Evolutionary conservation across 2,888 invertebrate genomes (phyloP), one percentile per base, ranked within the genome.

Genomic region (Tigriopus californicus): DNA sequence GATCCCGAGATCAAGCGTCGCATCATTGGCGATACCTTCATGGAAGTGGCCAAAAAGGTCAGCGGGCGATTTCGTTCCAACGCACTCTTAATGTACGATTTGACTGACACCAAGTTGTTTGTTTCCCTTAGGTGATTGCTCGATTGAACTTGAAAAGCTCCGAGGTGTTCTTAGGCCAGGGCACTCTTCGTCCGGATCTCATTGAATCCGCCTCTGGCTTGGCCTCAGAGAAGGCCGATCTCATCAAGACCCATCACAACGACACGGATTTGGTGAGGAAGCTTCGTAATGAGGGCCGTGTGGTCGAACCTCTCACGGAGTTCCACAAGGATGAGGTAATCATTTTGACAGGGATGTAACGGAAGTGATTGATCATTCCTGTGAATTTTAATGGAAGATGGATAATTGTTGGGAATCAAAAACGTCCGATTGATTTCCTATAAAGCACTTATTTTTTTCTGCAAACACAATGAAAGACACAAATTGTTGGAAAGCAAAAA

Each of bases 171-270:
- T 76, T 94, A 58, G 92, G 87, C 1, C 94, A 95, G 73, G 95
- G 97, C 61, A 98, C 97, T 0, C 78, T 98, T 18, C 76, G 98
- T 70, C 97, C 98, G 46, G 98, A 98, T 75, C 78, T 98, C 66
- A 98, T 98, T 68, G 98, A 98, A 75, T 95, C 94, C 15, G 97
- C 97, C 8, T 94, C 92, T 2, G 72, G 78, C 62, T 69, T 90
- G 67, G 89, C 82, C 63, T 91, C 85, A 65, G 77, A 71, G 24
- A n/a, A 56, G 24, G 56, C 56, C 1, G 89, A 92, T 67, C 85
- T 85, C 33, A 98, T 98, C 69, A 98, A 98, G 76, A 98, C 98
- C 25, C 98, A 99, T 73, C 98, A 98, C 77, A 98, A 99, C 72
- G 98, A 99, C 73, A 94, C 92, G 12, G 91, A 90, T 69, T 77